Base-by-base conservation (phyloP, 2,888 invertebrate genomes). In the Neoascia interrupta region DNA sequence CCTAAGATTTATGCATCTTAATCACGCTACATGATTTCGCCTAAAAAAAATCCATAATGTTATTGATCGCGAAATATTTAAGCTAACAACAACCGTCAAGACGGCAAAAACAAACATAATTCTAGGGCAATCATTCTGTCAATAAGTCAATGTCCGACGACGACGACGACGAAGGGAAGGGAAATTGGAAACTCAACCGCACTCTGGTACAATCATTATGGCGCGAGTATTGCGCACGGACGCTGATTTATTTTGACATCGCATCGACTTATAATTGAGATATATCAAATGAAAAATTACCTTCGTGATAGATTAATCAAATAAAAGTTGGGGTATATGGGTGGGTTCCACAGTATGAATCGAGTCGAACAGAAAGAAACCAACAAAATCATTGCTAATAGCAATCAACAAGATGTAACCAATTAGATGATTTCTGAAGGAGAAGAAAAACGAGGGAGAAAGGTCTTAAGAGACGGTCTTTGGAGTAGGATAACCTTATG, bases 221-320 rank as follows among this genome's bases (percentile, higher is more conserved):
- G 34, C 54, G 8, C 26, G 51, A 56, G 64, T 61, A 73, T 56
- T 45, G 66, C n/a, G n/a, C 61, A 61, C 56, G 73, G 68, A 80
- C 56, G 45, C 76, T 79, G 81, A 81, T 81, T 81, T 81, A 81
- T 81, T 81, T 81, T 70, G 81, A 81, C 81, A 81, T 81, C 53
- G 68, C 74, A 79, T 81, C 79, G 79, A 61, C 80, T 81, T 81
- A 81, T 83, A 83, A 83, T 83, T 83, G 82, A 83, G 82, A 83
- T 83, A 79, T 72, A 82, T 81, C 81, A 81, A 63, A 81, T 83
- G 82, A 83, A 83, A 83, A 83, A 83, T 83, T 73, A 81, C 80
- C 80, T 69, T 83, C 82, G 82, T 83, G 82, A 82, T 81, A 76
- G 82, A 83, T 82, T 82, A 83, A 83, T 83, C 82, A 83, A 80